Evolutionary conservation across 2,113 vertebrate species (phyloP), one percentile per base, ranked within the genome.

Genomic region (Prunella himalayana): DNA sequence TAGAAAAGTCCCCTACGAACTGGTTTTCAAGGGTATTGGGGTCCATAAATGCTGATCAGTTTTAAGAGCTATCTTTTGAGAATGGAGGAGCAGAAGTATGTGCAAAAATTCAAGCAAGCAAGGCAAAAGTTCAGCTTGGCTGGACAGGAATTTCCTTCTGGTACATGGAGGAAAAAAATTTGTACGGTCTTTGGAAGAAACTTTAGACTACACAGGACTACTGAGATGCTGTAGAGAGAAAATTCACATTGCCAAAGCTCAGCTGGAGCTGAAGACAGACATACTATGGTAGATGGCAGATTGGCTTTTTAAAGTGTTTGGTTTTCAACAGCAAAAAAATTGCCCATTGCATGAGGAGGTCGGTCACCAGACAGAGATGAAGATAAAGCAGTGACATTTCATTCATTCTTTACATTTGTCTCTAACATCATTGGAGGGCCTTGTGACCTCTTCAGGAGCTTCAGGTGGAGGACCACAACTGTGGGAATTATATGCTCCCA

Each of bases 381-480:
- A 65, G 16, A 54, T 47, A 56, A 79, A 56, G 17, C 10, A 68
- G 33, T 2, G 2, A 50, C 15, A 19, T 47, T 70, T 54, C 4
- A 44, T 54, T 41, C 7, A 15, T 45, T 56, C 31, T 71, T 54
- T 59, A 54, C 11, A 13, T 35, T 25, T 81, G 4, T 35, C 56
- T 80, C 16, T 20, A 63, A n/a, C 14, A 37, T 4, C n/a, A 20
- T 0, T 31, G 25, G 11, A 64, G 8, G 50, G 7, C 3, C 19
- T 19, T 57, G 19, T 30, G 33, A 23, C 10, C 6, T 54, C 11
- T 8, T n/a, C n/a, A n/a, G 7, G 10, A 51, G 12, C 14, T 31
- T 23, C 22, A 23, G 10, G 3, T 24, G 7, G 50, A 53, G 21
- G 31, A 44, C 18, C 2, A 35, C 5, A 8, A 1, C 10, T 31